These are phyloP conservation scores for Cossypha heuglini DNA, from an alignment of 2,797 vertebrate species.

Conservation along the genomic window DNA sequence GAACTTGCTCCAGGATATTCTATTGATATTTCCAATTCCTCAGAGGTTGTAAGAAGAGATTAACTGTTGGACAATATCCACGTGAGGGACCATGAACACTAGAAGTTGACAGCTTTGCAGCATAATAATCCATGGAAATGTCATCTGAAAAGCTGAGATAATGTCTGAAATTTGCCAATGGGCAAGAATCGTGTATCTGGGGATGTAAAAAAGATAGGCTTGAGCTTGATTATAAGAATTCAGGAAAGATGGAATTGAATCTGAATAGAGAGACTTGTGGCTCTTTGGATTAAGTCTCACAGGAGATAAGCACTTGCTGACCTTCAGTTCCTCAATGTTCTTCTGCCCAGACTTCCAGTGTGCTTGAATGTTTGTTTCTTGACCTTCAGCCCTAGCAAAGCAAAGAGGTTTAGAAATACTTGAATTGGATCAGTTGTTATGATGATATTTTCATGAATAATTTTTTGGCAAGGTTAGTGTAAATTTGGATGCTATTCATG, in stretches of 20 bases:
- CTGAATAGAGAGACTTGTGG: slow-evolving; percentile 18
- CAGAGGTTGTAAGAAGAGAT: slow-evolving; percentile 29
- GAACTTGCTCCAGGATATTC: slow-evolving; percentile 29
- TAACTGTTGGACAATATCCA: slow-evolving; percentile 45
- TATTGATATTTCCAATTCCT: slow-evolving; percentile 48
- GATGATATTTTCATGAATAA: slow-evolving; percentile 42
- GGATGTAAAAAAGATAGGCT: slow-evolving; percentile 46
- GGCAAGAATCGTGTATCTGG: slow-evolving; percentile 43
- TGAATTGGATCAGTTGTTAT: slow-evolving; percentile 1
- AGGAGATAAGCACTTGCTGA: slow-evolving; percentile 33
- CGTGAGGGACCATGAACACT: not conserved
- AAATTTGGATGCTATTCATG: slow-evolving; percentile 33
- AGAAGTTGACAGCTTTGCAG: slow-evolving; percentile 34
- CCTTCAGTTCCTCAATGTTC: slow-evolving; percentile 2
- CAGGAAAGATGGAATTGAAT: slow-evolving; percentile 26
- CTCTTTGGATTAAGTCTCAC: not conserved
- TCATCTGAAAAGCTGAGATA: slow-evolving; percentile 69
- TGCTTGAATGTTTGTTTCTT: slow-evolving; percentile 17
- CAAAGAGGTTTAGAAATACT: slow-evolving; percentile 40
- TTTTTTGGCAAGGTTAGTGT: not conserved
- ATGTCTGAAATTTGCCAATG: slow-evolving; percentile 62
- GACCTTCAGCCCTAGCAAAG: slow-evolving; percentile 28
- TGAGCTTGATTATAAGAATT: slow-evolving; percentile 33
- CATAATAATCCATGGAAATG: slow-evolving; percentile 56
- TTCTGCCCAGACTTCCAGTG: not conserved